Evolutionary conservation across 1,140 invertebrate genomes (phyloP), one percentile per base, ranked within the genome.

Genomic region (Meloidogyne exigua): DNA sequence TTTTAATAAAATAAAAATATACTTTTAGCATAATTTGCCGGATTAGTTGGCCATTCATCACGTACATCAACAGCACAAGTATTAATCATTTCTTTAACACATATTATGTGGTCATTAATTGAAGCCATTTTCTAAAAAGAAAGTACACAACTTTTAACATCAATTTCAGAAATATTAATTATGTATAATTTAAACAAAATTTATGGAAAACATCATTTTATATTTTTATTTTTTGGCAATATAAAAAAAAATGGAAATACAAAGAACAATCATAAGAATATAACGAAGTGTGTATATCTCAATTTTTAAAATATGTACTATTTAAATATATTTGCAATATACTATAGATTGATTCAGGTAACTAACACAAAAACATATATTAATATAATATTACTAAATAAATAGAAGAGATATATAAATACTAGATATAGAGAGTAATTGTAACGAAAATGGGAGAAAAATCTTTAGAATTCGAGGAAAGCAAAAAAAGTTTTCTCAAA

Each of bases 41-140:
- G 36, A 28, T 68, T 39, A 13, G 44, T 72, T 10, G 76, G 76
- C 76, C 76, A 77, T 36, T 76, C 76, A 78, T 77, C 76, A 25
- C 76, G 74, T 0, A 63, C 26, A 57, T 77, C 76, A 21, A 36
- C 66, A 23, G 23, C 23, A 36, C 57, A 44, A 15, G 72, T 77
- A 32, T 39, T 68, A 65, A 78, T 70, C 76, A 77, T 76, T 62
- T 66, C 28, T 13, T 73, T 32, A 75, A 77, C 68, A 72, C 13
- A 10, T 13, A 68, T 25, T n/a, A 76, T 23, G 39, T 76, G 69
- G 26, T 76, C 63, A 18, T 62, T 75, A 39, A 39, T 32, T 25
- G 49, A 73, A 64, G 28, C 5, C 72, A 73, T 73, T 65, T 42
- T 62, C 36, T 49, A n/a, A 57, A 57, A 57, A 57, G 4, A n/a